Evolutionary conservation across 2,797 vertebrate genomes (phyloP), one percentile per base, ranked within the genome.

Genomic region (Cirrhinus mrigala): DNA sequence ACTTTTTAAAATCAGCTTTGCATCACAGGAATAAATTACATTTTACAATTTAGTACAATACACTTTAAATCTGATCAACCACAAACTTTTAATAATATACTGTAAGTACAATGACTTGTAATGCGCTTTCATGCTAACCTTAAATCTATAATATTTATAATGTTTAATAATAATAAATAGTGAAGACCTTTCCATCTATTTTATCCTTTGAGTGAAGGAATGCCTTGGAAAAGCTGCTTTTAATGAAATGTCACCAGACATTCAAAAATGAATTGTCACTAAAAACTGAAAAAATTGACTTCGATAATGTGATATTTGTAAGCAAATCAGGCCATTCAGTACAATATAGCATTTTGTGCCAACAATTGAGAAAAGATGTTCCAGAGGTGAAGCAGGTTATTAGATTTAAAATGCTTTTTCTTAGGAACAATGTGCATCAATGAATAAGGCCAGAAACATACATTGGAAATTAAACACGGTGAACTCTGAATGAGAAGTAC

Each of bases 141-240:
- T 46, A 78, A 62, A 44, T 62, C n/a, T 46, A 46, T 62, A 20
- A 24, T 24, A 40, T 75, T 10, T 78, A 1, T 40, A 1, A 40
- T 20, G n/a, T 76, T 10, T 52, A 20, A 76, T 14, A 64, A 50
- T 15, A 40, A 68, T 68, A 83, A 46, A 84, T 56, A 76, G 1
- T 60, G 0, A 24, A 83, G 14, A 66, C n/a, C 8, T 68, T 77
- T 56, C 3, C 29, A 69, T 15, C 52, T 77, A 56, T 20, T 52
- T 7, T 3, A 0, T n/a, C 20, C 22, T 18, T n/a, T 52, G 40
- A 62, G 20, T 1, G 0, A 83, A 44, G n/a, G 3, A 40, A 56
- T 44, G 60, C 56, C 82, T 54, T 20, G 16, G 15, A 71, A 66
- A 84, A 78, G 48, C 62, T 78, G 16, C n/a, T 77, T 83, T 76